phyloP scores from a whole-genome alignment of 2,888 invertebrate genomes.

The Metacarcinus magister region DNA sequence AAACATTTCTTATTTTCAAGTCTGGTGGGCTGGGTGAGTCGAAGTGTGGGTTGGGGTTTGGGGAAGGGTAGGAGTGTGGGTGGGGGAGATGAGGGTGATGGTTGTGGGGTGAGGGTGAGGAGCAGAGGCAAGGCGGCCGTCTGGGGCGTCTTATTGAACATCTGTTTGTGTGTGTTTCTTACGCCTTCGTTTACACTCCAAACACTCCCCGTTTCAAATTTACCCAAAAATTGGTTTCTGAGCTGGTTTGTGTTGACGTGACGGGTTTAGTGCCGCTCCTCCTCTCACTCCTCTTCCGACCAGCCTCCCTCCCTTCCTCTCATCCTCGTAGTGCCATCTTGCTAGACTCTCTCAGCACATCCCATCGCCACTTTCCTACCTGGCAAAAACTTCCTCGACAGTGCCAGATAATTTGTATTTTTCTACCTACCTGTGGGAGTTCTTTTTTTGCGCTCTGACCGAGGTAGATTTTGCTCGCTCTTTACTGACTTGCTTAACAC shows the following conservation, averaged over 20 bases:
- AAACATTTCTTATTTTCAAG: conserved; percentile 28
- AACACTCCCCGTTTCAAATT: conserved; percentile 63
- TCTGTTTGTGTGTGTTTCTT: conserved; percentile 75
- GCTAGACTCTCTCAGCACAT: not conserved
- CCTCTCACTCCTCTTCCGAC: not conserved
- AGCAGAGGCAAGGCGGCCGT: not conserved
- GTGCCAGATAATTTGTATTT: not conserved
- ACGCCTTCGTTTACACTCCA: conserved; percentile 64
- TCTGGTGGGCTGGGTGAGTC: conserved; percentile 14
- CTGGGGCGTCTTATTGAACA: conserved; percentile 69
- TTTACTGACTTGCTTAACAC: not conserved
- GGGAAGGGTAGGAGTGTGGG: not conserved
- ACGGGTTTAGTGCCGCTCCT: conserved; percentile 21
- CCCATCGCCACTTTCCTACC: not conserved
- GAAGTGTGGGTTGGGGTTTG: not conserved
- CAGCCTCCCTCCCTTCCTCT: not conserved
- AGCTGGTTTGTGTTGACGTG: conserved; percentile 65
- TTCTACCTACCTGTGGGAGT: not conserved
- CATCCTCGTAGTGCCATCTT: not conserved
- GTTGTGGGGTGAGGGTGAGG: not conserved
- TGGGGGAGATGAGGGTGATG: not conserved
- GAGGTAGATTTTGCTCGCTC: not conserved
- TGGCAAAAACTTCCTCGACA: not conserved
- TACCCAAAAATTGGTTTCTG: conserved; percentile 75
- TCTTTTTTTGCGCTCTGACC: not conserved